Evolutionary conservation across 2,113 vertebrate species (phyloP).

Genomic region (Benitochromis conjunctus): DNA sequence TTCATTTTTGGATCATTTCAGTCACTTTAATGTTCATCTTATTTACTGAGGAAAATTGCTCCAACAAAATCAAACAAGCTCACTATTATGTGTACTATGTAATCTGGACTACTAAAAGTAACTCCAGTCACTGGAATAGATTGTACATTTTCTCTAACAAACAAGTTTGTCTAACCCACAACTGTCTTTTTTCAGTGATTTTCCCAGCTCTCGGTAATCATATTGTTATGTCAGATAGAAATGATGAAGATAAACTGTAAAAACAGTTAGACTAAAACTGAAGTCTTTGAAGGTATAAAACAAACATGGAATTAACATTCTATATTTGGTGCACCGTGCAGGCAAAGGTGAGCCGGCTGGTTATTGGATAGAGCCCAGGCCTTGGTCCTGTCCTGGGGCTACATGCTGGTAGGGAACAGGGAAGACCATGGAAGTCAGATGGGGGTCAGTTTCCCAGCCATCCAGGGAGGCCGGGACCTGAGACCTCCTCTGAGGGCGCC

Average conservation of each 20-base stretch:
- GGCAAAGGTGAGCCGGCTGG: neutral
- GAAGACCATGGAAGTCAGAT: conserved; percentile 59
- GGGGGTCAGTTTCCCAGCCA: conserved; percentile 77
- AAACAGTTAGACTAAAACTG: neutral
- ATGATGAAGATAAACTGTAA: neutral
- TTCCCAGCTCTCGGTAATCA: neutral
- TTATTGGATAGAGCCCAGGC: neutral
- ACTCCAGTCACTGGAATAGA: neutral
- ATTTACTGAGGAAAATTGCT: neutral
- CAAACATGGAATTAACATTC: neutral
- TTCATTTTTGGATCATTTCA: neutral
- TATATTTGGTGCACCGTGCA: neutral
- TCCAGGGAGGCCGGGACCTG: conserved; percentile 62
- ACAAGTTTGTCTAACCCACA: neutral
- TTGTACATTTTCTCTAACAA: neutral
- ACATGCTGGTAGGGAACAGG: conserved; percentile 25
- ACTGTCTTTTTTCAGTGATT: neutral
- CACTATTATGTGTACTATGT: neutral
- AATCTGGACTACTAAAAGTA: neutral
- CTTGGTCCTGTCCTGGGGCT: conserved; percentile 25
- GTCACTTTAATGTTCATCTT: neutral
- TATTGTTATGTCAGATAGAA: neutral
- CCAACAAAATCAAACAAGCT: neutral
- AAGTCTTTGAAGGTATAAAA: neutral
- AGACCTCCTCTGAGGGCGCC: conserved; percentile 73